These are phyloP conservation scores for Pedicia rivosa DNA, from an alignment of 2,888 invertebrate genomes.

Conservation along the genomic window DNA sequence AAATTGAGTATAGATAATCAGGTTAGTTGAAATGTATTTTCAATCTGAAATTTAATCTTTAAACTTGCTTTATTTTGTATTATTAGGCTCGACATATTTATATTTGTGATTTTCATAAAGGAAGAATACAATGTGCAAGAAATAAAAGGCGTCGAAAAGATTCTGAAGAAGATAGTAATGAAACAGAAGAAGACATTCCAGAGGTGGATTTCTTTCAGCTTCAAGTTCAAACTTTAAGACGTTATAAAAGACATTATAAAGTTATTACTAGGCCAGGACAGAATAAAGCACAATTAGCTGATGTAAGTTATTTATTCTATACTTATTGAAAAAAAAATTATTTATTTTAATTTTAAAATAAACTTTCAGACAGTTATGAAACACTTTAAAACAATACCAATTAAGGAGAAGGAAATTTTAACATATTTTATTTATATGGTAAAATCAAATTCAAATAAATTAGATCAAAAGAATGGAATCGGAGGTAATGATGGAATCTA, in stretches of 20 bases:
- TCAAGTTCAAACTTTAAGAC: conserved; percentile 82
- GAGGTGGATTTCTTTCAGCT: conserved; percentile 89
- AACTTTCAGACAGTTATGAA: conserved; percentile 72
- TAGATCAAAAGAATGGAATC: conserved; percentile 30
- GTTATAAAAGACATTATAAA: conserved; percentile 90
- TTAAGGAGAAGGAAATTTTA: conserved; percentile 86
- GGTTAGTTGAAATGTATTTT: conserved; percentile 29
- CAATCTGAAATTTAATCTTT: too few species aligned
- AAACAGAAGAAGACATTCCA: conserved; percentile 79
- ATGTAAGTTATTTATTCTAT: conserved; percentile 44
- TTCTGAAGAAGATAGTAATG: conserved; percentile 87
- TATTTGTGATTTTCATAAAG: conserved; percentile 93
- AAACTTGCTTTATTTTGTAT: conserved; percentile 4
- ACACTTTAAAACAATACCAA: conserved; percentile 89
- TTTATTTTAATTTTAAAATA: background rate
- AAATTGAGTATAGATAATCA: conserved; percentile 73
- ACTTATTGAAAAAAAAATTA: background rate
- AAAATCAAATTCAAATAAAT: conserved; percentile 54
- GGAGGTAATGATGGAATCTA: conserved; percentile 12
- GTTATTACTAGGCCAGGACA: conserved; percentile 79
- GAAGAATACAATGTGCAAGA: conserved; percentile 88
- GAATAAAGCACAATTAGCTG: conserved; percentile 90
- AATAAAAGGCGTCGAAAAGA: conserved; percentile 83
- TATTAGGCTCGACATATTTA: conserved; percentile 82
- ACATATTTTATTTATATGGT: conserved; percentile 94